These are phyloP conservation scores for Caenorhabditis inopinata DNA, from an alignment of 1,140 invertebrate genomes.

Conservation along the genomic window DNA sequence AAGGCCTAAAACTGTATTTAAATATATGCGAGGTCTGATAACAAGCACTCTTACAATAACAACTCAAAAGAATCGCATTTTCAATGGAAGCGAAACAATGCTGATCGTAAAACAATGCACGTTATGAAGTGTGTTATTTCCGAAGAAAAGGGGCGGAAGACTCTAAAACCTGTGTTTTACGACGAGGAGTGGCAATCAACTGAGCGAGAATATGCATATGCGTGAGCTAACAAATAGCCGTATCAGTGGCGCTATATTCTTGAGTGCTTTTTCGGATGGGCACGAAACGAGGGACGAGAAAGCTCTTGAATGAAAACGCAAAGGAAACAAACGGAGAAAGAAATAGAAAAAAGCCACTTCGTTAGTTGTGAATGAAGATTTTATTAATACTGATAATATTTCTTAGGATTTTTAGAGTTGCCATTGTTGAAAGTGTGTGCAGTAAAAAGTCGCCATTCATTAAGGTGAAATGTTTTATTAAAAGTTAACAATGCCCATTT, in stretches of 20 bases:
- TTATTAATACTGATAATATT: too few species aligned
- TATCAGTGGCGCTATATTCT: conserved; percentile 32
- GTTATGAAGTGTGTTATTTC: neutral
- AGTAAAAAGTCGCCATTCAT: too few species aligned
- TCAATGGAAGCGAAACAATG: neutral
- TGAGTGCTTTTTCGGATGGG: conserved; percentile 32
- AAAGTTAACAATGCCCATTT: too few species aligned
- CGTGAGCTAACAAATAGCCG: conserved; percentile 30
- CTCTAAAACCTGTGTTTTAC: conserved; percentile 34
- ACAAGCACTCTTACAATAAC: too few species aligned
- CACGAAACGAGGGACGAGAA: neutral
- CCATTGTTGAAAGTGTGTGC: too few species aligned
- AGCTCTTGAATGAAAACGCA: conserved; percentile 23
- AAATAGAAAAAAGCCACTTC: neutral
- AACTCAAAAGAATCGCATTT: too few species aligned
- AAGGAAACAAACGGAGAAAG: neutral
- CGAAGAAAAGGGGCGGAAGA: conserved; percentile 6
- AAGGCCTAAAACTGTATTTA: too few species aligned
- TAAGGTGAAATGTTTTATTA: too few species aligned
- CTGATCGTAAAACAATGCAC: conserved; percentile 7
- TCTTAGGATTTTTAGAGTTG: too few species aligned
- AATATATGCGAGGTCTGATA: too few species aligned
- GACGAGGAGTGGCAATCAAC: conserved; percentile 21
- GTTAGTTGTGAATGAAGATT: neutral
- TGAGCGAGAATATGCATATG: conserved; percentile 27